These are phyloP conservation scores for Eupithecia subumbrata DNA, from an alignment of 2,888 invertebrate species.

Conservation along the genomic window DNA sequence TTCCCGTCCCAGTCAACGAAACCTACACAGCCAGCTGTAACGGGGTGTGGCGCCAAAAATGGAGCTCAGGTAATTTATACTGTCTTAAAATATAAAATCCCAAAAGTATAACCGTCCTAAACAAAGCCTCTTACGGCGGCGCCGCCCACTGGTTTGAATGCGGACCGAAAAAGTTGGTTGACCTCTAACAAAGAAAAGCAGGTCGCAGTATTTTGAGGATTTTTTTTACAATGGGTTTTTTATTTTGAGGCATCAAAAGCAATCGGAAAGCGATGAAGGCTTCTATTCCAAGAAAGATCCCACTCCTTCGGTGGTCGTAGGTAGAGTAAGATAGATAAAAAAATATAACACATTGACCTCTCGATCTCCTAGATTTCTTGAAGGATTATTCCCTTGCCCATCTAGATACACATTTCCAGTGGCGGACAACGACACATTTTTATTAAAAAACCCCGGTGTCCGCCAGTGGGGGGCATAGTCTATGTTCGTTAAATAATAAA, in stretches of 20 bases:
- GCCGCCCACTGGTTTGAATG: conserved; percentile 42
- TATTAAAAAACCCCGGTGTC: too few relatives aligned
- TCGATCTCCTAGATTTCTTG: neutral
- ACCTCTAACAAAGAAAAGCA: conserved; percentile 40
- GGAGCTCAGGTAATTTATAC: conserved; percentile 82
- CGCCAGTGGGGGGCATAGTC: too few relatives aligned
- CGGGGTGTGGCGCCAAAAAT: conserved; percentile 90
- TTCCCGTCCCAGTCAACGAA: conserved; percentile 45
- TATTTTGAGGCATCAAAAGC: neutral
- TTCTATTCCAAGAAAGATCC: neutral
- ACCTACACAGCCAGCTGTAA: conserved; percentile 61
- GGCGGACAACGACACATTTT: too few relatives aligned
- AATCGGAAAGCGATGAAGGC: neutral
- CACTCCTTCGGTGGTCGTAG: neutral
- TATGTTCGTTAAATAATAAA: too few relatives aligned
- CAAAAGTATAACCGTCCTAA: conserved; percentile 25
- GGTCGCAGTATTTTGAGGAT: conserved; percentile 23
- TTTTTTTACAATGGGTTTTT: conserved; percentile 23
- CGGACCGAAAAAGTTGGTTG: conserved; percentile 40
- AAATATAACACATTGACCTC: neutral
- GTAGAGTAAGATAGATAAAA: neutral
- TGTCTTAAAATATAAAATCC: conserved; percentile 10
- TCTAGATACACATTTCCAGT: too few relatives aligned
- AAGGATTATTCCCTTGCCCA: neutral
- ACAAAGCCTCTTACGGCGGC: conserved; percentile 29